Conservation (phyloP, 1,140 invertebrate species). For the Uloborus diversus region DNA sequence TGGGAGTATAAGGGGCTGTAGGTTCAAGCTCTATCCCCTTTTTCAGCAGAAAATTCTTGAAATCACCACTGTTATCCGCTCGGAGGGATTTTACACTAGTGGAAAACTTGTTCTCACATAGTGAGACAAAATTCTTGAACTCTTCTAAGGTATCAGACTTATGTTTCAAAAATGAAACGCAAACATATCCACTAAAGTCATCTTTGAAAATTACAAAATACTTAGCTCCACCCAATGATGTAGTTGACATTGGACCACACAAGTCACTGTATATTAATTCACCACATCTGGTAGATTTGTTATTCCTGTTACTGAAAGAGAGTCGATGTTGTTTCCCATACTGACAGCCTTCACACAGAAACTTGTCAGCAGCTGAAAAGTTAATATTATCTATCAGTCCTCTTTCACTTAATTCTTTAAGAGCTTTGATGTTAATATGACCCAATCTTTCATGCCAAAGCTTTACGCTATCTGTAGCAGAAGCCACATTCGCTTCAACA, state of each 20-base stretch:
- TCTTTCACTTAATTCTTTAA: background rate
- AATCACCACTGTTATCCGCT: slow-evolving; percentile 65
- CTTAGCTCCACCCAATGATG: slow-evolving; percentile 60
- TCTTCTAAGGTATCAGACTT: slow-evolving; percentile 62
- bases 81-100: slow-evolving; percentile 61
- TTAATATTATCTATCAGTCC: slow-evolving; percentile 7
- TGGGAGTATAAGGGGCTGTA: slow-evolving; percentile 13
- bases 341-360: slow-evolving; percentile 16
- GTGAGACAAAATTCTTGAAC: slow-evolving; percentile 20
- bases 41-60: background rate
- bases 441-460: slow-evolving; percentile 37
- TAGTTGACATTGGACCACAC: slow-evolving; percentile 62
- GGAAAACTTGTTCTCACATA: slow-evolving; percentile 60
- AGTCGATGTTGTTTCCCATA: background rate
- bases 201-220: slow-evolving; percentile 65
- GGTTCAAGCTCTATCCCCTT: slow-evolving; percentile 22
- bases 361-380: background rate
- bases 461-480: background rate
- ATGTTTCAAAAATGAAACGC: slow-evolving; percentile 64
- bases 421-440: slow-evolving; percentile 15
- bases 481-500: slow-evolving; percentile 6
- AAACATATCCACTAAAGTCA: slow-evolving; percentile 63
- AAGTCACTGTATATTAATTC: slow-evolving; percentile 62
- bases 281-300: slow-evolving; percentile 36
- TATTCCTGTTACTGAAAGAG: background rate